Percentiles rank a stretch among this genome's conserved stretches.
Evolutionary conservation across 2,797 vertebrate species (phyloP).

Genomic region (Hapalemur alaotrensis): DNA sequence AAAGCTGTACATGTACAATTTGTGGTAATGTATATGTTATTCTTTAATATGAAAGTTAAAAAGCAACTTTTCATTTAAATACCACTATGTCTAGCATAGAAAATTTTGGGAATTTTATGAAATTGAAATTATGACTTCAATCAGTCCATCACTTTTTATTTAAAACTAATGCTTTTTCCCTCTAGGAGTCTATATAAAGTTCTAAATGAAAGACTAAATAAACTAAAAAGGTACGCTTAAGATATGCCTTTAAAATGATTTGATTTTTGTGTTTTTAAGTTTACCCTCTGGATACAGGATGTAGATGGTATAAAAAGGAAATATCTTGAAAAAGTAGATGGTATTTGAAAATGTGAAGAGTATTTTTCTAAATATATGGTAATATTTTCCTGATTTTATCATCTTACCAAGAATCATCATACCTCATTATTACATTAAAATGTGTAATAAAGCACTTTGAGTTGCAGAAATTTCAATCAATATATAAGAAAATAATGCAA

Average conservation of each 20-base stretch:
- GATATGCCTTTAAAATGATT: background rate
- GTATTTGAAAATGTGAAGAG: background rate
- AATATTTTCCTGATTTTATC: background rate
- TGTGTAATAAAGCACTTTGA: background rate
- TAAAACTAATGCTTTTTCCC: background rate
- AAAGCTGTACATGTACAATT: background rate
- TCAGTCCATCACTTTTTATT: background rate
- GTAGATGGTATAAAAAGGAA: background rate
- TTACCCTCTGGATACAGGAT: background rate
- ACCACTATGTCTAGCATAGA: background rate
- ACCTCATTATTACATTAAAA: background rate
- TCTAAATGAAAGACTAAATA: slow-evolving; percentile 35
- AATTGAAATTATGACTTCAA: slow-evolving; percentile 25
- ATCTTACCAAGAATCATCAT: background rate
- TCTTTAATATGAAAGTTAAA: background rate
- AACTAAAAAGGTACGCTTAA: background rate
- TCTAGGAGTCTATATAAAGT: background rate
- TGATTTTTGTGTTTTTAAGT: background rate
- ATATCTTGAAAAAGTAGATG: background rate
- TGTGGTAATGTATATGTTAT: background rate
- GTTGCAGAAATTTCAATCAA: background rate
- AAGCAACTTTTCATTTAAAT: background rate
- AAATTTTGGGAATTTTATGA: background rate
- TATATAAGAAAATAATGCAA: background rate
- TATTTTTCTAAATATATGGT: background rate